Percentiles rank a stretch among this genome's conserved stretches.
Evolutionary conservation across 2,888 invertebrate species (phyloP).

Genomic region (Dryadula phaetusa): DNA sequence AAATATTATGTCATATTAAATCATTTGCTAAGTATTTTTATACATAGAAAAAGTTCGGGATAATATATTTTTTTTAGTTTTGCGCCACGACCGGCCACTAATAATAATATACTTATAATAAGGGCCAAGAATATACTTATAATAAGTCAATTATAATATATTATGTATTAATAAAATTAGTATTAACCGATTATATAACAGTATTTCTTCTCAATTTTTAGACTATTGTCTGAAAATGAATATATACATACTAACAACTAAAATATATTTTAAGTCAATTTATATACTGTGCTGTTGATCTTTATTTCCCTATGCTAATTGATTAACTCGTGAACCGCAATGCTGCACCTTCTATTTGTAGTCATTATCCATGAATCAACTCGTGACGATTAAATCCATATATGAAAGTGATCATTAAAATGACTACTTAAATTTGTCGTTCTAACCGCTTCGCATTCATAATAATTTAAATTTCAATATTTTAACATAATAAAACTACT

Average conservation of each 20-base stretch:
- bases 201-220: too few species aligned
- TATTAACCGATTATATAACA: too few species aligned
- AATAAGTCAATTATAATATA: too few species aligned
- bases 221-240: neutral
- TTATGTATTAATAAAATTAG: neutral
- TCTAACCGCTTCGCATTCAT: constrained; percentile 23
- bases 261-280: constrained; percentile 18
- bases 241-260: too few species aligned
- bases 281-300: constrained; percentile 32
- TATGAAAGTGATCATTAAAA: constrained; percentile 45
- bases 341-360: constrained; percentile 42
- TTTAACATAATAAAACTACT: neutral
- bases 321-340: constrained; percentile 38
- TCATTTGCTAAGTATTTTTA: neutral
- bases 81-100: too few species aligned
- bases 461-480: neutral
- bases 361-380: constrained; percentile 42
- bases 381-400: constrained; percentile 41
- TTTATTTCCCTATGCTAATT: constrained; percentile 40
- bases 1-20: neutral
- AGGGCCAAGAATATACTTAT: too few species aligned
- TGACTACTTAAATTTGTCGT: constrained; percentile 34
- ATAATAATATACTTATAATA: too few species aligned
- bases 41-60: too few species aligned
- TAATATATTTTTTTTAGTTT: too few species aligned